Percentiles rank a stretch among this genome's conserved stretches.
These are phyloP conservation scores for Parascotia fuliginaria DNA, from an alignment of 2,888 invertebrate genomes.

Conservation along the genomic window DNA sequence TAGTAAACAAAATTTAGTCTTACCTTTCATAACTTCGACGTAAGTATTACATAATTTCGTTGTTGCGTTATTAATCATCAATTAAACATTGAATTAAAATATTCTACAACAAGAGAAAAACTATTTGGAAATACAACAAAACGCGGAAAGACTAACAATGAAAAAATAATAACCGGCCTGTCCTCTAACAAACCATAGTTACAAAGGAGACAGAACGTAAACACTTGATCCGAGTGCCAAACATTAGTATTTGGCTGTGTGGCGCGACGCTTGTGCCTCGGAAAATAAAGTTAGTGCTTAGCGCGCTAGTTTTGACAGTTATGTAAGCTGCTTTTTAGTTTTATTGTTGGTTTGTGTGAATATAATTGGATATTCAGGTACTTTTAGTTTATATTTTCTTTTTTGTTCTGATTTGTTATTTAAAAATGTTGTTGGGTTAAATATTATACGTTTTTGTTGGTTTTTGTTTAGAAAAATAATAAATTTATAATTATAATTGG, in stretches of 20 bases:
- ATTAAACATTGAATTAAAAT: no score
- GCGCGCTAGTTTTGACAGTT: constrained; percentile 49
- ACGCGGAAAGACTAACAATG: constrained; percentile 26
- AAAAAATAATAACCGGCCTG: constrained; percentile 33
- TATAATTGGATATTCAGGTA: constrained; percentile 20
- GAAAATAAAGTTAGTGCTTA: constrained; percentile 51
- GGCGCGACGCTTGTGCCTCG: constrained; percentile 48
- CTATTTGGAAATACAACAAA: constrained; percentile 2
- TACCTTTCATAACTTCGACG: no score
- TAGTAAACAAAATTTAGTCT: no score
- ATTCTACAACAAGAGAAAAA: neutral
- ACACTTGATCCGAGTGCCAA: constrained; percentile 47
- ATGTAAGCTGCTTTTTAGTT: constrained; percentile 41
- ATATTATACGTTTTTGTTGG: no score
- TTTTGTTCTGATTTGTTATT: no score
- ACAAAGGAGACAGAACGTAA: constrained; percentile 41
- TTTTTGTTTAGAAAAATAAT: no score
- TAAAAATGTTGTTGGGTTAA: no score
- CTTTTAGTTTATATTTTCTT: neutral
- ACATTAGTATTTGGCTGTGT: constrained; percentile 62
- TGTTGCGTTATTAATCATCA: no score
- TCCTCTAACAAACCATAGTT: constrained; percentile 42
- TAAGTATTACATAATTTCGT: no score
- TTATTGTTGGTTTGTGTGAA: constrained; percentile 11
- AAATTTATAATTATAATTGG: no score